These are phyloP conservation scores for Paracentrotus lividus DNA, from an alignment of 53 echinoderm and acorn worm genomes.

Conservation along the genomic window DNA sequence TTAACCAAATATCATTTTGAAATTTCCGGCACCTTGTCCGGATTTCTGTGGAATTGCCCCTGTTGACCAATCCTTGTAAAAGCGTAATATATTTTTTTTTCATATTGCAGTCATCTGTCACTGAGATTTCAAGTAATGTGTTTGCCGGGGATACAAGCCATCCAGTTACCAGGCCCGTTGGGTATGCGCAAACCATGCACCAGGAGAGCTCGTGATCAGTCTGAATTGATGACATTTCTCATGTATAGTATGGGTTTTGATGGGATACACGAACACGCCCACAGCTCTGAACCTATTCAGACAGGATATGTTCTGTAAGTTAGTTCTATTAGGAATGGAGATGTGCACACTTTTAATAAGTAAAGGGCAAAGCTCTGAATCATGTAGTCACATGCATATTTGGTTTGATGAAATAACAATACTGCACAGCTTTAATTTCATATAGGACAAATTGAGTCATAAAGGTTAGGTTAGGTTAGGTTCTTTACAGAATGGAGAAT, in stretches of 20 bases:
- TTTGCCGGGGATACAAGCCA: slow-evolving; percentile 82
- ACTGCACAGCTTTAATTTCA: no score
- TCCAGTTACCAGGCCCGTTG: slow-evolving; percentile 86
- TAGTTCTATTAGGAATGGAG: not conserved
- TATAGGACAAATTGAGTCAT: no score
- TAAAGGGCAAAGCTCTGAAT: no score
- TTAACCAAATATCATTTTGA: no score
- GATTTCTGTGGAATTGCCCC: no score
- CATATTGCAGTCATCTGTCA: slow-evolving; percentile 75
- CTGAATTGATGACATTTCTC: slow-evolving; percentile 88
- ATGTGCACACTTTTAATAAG: no score
- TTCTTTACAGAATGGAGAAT: no score
- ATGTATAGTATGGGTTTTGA: slow-evolving; percentile 86
- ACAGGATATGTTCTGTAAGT: slow-evolving; percentile 73
- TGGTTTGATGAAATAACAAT: no score
- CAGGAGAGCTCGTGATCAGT: slow-evolving; percentile 84
- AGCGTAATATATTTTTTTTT: not conserved
- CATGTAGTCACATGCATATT: no score
- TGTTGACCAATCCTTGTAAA: not conserved
- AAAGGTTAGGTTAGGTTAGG: no score
- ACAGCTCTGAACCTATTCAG: slow-evolving; percentile 75
- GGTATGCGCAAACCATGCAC: slow-evolving; percentile 96
- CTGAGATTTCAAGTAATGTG: slow-evolving; percentile 88
- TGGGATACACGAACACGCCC: slow-evolving; percentile 90
- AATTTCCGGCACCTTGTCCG: no score